Evolutionary conservation across 2,888 invertebrate genomes (phyloP).

Genomic region (Tenthredo mesomela): DNA sequence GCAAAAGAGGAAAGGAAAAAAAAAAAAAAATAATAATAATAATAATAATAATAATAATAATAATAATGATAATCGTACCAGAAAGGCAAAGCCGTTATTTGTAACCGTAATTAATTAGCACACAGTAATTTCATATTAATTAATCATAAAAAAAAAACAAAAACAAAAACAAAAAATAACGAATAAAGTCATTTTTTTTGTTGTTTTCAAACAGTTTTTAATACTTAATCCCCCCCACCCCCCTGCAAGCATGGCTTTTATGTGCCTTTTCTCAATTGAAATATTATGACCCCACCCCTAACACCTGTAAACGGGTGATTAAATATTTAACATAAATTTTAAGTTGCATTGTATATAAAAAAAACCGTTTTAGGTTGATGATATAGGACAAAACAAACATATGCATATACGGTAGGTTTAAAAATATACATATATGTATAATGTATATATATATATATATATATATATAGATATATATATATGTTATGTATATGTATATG

Average conservation of each 20-base stretch:
- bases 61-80: conserved; percentile 19
- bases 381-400: conserved; percentile 25
- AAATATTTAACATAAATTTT: conserved; percentile 37
- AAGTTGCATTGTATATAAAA: conserved; percentile 31
- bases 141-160: conserved; percentile 62
- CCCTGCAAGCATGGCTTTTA: conserved; percentile 35
- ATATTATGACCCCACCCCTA: background rate
- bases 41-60: background rate
- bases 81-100: conserved; percentile 58
- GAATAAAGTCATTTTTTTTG: conserved; percentile 61
- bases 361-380: conserved; percentile 34
- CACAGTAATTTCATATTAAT: conserved; percentile 66
- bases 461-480: background rate
- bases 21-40: background rate
- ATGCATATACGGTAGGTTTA: conserved; percentile 18
- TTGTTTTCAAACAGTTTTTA: conserved; percentile 61
- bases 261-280: conserved; percentile 34
- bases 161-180: conserved; percentile 56
- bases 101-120: conserved; percentile 64
- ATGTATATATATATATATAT: background rate
- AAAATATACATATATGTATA: background rate
- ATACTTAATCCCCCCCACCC: conserved; percentile 14
- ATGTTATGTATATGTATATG: background rate
- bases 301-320: background rate
- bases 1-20: no score